Conservation (phyloP, 2,888 invertebrate species). For the Spodoptera exigua region DNA sequence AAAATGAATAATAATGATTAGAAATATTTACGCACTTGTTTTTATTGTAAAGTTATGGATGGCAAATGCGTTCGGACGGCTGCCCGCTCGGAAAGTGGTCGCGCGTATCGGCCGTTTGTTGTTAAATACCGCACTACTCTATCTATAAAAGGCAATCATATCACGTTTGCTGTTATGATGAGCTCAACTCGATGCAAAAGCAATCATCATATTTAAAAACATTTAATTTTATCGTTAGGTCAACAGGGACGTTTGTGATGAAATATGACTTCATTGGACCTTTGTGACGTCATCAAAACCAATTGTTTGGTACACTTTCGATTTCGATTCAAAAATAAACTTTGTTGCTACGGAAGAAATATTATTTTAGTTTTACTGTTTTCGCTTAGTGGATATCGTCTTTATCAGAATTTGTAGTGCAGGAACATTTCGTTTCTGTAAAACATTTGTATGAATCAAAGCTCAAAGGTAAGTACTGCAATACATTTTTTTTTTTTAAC, state of each 20-base stretch:
- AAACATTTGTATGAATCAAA: too few relatives aligned
- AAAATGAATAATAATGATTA: slow-evolving; percentile 7
- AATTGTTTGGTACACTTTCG: too few relatives aligned
- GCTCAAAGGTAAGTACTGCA: too few relatives aligned
- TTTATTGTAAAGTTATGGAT: slow-evolving; percentile 58
- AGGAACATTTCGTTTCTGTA: too few relatives aligned
- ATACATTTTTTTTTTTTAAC: too few relatives aligned
- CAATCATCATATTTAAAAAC: slow-evolving; percentile 15
- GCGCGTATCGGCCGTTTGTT: slow-evolving; percentile 79
- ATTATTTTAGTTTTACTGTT: too few relatives aligned
- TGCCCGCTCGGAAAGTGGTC: slow-evolving; percentile 82
- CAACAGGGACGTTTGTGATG: background rate
- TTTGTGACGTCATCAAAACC: background rate
- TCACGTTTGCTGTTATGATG: slow-evolving; percentile 43
- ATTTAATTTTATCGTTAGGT: slow-evolving; percentile 3
- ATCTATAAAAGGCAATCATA: slow-evolving; percentile 80
- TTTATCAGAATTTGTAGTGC: too few relatives aligned
- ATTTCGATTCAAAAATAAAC: too few relatives aligned
- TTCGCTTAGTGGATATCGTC: too few relatives aligned
- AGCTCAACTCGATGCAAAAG: slow-evolving; percentile 38
- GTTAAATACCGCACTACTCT: slow-evolving; percentile 87
- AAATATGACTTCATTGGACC: background rate
- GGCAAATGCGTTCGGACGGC: slow-evolving; percentile 79
- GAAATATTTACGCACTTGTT: slow-evolving; percentile 67
- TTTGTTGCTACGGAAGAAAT: too few relatives aligned